Conservation (phyloP, 2,113 vertebrate species). For the Hemichromis elongatus region DNA sequence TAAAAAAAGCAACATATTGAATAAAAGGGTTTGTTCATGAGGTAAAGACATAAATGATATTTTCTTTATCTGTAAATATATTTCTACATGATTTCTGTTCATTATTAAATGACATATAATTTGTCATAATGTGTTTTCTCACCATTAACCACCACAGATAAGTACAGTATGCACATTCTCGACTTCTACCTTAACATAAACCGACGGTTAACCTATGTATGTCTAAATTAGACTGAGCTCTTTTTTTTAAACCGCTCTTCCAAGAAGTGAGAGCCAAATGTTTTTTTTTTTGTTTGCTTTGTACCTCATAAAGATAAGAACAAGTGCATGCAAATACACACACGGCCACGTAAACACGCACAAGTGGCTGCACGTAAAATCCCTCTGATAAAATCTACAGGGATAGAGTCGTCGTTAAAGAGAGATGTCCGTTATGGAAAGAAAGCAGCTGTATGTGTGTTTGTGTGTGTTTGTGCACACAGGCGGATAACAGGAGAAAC, state of each 20-base stretch:
- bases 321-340: background rate
- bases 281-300: background rate
- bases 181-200: background rate
- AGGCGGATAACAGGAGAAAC: constrained; percentile 29
- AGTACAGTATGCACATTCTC: background rate
- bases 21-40: background rate
- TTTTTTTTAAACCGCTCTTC: background rate
- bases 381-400: background rate
- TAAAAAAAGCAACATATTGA: background rate
- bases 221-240: background rate
- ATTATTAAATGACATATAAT: background rate
- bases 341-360: accelerated
- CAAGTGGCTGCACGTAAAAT: background rate
- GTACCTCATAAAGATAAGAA: background rate
- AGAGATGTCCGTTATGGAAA: background rate
- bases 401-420: background rate
- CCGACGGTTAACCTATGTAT: background rate
- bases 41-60: background rate
- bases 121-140: background rate
- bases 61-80: background rate
- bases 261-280: background rate
- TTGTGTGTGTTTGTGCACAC: background rate
- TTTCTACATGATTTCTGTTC: background rate
- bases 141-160: background rate
- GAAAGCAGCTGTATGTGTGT: background rate